phyloP scores from a whole-genome alignment of 1,140 invertebrate genomes.

The Bactericera cockerelli region DNA sequence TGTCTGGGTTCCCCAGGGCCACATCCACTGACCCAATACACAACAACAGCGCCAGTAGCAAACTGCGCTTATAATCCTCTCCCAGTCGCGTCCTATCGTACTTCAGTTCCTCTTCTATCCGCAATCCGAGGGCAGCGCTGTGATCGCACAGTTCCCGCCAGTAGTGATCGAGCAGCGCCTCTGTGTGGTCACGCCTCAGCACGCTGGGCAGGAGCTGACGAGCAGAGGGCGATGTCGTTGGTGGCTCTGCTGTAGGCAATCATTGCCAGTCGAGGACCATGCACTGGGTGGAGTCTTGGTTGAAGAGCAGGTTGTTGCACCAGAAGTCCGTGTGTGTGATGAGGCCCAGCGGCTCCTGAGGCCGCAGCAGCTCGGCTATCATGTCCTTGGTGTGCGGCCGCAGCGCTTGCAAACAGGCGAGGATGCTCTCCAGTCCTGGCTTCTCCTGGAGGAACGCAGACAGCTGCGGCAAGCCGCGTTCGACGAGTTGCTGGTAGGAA shows the following conservation, averaged over 20 bases:
- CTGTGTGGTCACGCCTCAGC: conserved; percentile 41
- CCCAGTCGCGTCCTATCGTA: conserved; percentile 39
- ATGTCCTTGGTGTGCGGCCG: conserved; percentile 41
- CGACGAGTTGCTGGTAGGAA: conserved; percentile 57
- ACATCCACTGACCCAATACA: conserved; percentile 67
- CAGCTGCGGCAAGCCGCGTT: conserved; percentile 53
- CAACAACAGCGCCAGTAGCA: conserved; percentile 51
- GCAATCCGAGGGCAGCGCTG: conserved; percentile 38
- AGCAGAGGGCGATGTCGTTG: conserved; percentile 65
- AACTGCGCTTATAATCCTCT: conserved; percentile 49
- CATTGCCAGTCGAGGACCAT: conserved; percentile 71
- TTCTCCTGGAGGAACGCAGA: conserved; percentile 48
- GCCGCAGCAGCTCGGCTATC: conserved; percentile 44
- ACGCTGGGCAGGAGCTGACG: conserved; percentile 59
- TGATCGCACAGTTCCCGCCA: conserved; percentile 40
- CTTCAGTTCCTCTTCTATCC: conserved; percentile 37
- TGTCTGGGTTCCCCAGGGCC: conserved; percentile 45
- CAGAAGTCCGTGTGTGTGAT: conserved; percentile 68
- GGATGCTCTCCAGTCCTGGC: conserved; percentile 36
- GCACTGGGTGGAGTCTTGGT: conserved; percentile 37
- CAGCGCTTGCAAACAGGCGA: conserved; percentile 36
- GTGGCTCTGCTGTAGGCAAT: conserved; percentile 56
- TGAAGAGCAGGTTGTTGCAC: conserved; percentile 63
- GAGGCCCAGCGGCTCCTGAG: conserved; percentile 46
- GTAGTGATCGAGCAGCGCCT: conserved; percentile 47